Percentiles rank a stretch among this genome's conserved stretches.
Conservation (phyloP, 2,888 invertebrate genomes). For the Ennomos fuscantarius region DNA sequence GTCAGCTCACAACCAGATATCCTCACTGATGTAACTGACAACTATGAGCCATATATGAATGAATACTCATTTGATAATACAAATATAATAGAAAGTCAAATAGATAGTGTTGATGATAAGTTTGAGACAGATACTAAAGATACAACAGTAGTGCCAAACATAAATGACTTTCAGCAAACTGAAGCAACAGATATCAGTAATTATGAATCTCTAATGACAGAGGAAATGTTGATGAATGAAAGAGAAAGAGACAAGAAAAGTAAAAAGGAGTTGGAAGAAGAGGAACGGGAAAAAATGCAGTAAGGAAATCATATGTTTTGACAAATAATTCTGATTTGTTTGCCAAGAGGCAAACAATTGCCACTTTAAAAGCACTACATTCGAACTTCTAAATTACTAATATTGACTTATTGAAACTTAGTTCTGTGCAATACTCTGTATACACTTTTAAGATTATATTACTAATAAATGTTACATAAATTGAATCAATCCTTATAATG, state of each 20-base stretch:
- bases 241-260: slow-evolving; percentile 89
- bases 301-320: slow-evolving; percentile 73
- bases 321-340: background rate
- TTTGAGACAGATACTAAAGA: slow-evolving; percentile 52
- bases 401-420: too few relatives aligned
- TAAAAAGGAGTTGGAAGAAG: slow-evolving; percentile 95
- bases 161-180: slow-evolving; percentile 65
- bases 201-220: slow-evolving; percentile 68
- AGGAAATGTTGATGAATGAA: slow-evolving; percentile 77
- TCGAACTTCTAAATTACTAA: too few relatives aligned
- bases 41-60: slow-evolving; percentile 72
- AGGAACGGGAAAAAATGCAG: slow-evolving; percentile 98
- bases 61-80: slow-evolving; percentile 71
- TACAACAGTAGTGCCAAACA: slow-evolving; percentile 52
- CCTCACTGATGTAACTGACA: slow-evolving; percentile 62
- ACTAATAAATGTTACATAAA: too few relatives aligned
- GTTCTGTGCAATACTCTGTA: too few relatives aligned
- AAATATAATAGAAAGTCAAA: slow-evolving; percentile 50
- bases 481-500: too few relatives aligned
- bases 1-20: slow-evolving; percentile 64
- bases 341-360: too few relatives aligned
- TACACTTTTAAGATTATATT: too few relatives aligned
- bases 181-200: slow-evolving; percentile 53
- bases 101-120: slow-evolving; percentile 52
- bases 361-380: too few relatives aligned